phyloP scores from a whole-genome alignment of 2,113 vertebrate genomes.

The Labeo rohita region DNA sequence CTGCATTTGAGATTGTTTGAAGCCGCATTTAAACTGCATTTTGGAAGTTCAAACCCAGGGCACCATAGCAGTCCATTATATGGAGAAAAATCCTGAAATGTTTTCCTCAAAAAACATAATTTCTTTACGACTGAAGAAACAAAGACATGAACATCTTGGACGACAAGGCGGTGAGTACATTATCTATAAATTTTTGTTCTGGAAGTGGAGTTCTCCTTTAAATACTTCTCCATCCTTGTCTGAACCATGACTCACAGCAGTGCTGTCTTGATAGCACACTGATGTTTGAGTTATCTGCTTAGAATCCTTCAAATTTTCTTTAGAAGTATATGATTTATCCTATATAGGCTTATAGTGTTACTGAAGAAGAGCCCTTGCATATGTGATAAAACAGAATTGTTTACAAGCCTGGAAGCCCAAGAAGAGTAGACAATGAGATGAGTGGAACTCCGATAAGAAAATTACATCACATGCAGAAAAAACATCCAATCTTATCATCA shows the following conservation, averaged over 20 bases:
- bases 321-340: neutral
- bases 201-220: too few relatives aligned
- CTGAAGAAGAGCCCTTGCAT: neutral
- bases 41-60: too few relatives aligned
- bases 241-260: neutral
- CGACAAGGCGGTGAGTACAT: too few relatives aligned
- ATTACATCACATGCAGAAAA: slow-evolving; percentile 7
- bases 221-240: too few relatives aligned
- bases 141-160: too few relatives aligned
- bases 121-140: too few relatives aligned
- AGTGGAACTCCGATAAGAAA: slow-evolving; percentile 12
- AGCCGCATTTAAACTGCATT: too few relatives aligned
- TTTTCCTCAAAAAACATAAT: too few relatives aligned
- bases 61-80: too few relatives aligned
- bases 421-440: neutral
- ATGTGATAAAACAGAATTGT: neutral
- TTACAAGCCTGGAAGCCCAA: slow-evolving; percentile 7
- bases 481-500: neutral
- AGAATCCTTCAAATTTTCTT: neutral
- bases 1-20: too few relatives aligned
- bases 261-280: neutral
- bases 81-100: too few relatives aligned
- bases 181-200: too few relatives aligned
- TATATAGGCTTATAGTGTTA: neutral
- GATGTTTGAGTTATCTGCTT: neutral